Evolutionary conservation across 2,888 invertebrate genomes (phyloP).

Genomic region (Laothoe populi): DNA sequence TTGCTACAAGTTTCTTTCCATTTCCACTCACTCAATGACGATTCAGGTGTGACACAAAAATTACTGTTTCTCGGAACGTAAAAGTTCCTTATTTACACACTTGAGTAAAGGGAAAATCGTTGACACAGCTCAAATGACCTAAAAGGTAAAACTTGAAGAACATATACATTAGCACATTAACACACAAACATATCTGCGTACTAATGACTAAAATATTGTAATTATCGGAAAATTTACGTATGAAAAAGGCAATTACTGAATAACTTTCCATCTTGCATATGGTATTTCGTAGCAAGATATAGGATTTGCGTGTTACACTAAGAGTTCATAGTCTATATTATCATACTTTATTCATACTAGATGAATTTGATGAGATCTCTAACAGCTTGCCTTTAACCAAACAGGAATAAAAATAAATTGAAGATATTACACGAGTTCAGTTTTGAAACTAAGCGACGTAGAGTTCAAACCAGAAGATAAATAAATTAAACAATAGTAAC

Average conservation of each 20-base stretch:
- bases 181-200: constrained; percentile 7
- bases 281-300: background rate
- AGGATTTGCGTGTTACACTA: background rate
- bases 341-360: too few relatives aligned
- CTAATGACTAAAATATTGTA: constrained; percentile 10
- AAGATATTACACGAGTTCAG: too few relatives aligned
- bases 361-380: too few relatives aligned
- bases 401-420: too few relatives aligned
- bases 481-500: too few relatives aligned
- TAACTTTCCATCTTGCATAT: background rate
- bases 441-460: too few relatives aligned
- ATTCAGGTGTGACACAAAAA: constrained; percentile 1
- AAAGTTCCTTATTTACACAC: constrained; percentile 18
- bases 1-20: constrained; percentile 23
- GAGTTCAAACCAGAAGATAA: too few relatives aligned
- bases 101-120: constrained; percentile 26
- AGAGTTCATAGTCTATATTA: too few relatives aligned
- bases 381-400: too few relatives aligned
- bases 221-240: background rate
- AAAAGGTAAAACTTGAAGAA: background rate
- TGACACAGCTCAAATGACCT: constrained; percentile 11
- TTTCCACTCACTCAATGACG: constrained; percentile 8
- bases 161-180: constrained; percentile 15
- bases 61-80: constrained; percentile 19
- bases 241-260: background rate